A percentile compares a stretch with the other conserved stretches of the same genome.
Conservation (phyloP, 2,888 invertebrate species). For the Mycalesis mineus region DNA sequence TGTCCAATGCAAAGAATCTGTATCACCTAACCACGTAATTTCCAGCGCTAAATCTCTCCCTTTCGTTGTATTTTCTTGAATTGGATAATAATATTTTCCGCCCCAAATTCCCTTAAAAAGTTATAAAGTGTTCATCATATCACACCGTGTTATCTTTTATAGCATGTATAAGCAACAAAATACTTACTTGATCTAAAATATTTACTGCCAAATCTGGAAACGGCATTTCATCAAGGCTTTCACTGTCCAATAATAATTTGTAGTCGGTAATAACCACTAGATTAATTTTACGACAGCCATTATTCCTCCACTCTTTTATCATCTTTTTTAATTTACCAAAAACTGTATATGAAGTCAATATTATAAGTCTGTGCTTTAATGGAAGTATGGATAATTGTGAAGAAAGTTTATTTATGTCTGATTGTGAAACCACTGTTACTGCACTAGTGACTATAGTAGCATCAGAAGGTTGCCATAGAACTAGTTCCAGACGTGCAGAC, state of each 20-base stretch:
- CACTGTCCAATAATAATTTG: slow-evolving; percentile 33
- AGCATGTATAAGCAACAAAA: background rate
- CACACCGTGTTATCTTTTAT: too few relatives aligned
- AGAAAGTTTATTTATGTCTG: slow-evolving; percentile 35
- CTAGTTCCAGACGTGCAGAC: slow-evolving; percentile 31
- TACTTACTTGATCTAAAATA: slow-evolving; percentile 18
- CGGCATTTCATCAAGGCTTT: slow-evolving; percentile 39
- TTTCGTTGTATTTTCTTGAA: slow-evolving; percentile 24
- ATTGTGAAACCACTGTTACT: slow-evolving; percentile 33
- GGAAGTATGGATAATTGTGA: slow-evolving; percentile 32
- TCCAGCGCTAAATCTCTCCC: slow-evolving; percentile 30
- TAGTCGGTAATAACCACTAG: slow-evolving; percentile 43
- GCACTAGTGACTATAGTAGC: slow-evolving; percentile 30
- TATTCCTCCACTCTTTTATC: slow-evolving; percentile 40
- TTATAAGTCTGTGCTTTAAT: slow-evolving; percentile 34
- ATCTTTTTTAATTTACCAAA: slow-evolving; percentile 37
- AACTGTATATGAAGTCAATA: slow-evolving; percentile 41
- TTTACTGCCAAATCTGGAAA: slow-evolving; percentile 41
- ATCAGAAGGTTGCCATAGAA: slow-evolving; percentile 36
- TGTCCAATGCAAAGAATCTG: slow-evolving; percentile 47
- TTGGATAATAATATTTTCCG: slow-evolving; percentile 39
- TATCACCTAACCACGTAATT: slow-evolving; percentile 37
- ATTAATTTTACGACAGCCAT: slow-evolving; percentile 38
- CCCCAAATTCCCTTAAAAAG: slow-evolving; percentile 40
- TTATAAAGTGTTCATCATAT: background rate